These are phyloP conservation scores for Momotus momota DNA, from an alignment of 2,797 vertebrate genomes.

Conservation along the genomic window DNA sequence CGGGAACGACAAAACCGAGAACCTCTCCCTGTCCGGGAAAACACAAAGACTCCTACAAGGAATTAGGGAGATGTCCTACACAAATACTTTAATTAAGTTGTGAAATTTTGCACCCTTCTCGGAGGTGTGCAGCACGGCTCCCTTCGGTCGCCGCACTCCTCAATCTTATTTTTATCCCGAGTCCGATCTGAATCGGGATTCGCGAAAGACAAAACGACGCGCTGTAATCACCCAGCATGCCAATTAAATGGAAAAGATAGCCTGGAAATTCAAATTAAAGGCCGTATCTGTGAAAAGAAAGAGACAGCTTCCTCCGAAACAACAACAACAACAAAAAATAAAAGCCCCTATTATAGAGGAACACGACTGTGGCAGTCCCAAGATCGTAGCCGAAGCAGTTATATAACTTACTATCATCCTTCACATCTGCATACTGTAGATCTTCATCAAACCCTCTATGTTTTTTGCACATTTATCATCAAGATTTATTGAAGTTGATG, in stretches of 20 bases:
- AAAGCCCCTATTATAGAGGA: neutral
- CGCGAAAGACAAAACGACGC: slow-evolving; percentile 65
- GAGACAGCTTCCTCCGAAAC: slow-evolving; percentile 66
- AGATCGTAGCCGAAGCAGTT: neutral
- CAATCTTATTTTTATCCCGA: slow-evolving; percentile 60
- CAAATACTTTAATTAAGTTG: slow-evolving; percentile 5
- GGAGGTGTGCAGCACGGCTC: slow-evolving; percentile 16
- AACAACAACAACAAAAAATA: neutral
- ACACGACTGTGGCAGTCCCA: neutral
- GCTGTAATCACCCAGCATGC: slow-evolving; percentile 49
- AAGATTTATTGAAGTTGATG: slow-evolving; percentile 74
- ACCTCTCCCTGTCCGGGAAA: neutral
- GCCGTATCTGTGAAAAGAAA: slow-evolving; percentile 65
- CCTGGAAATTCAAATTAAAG: slow-evolving; percentile 77
- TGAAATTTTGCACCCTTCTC: neutral
- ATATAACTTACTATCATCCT: slow-evolving; percentile 40
- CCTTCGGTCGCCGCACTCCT: slow-evolving; percentile 36
- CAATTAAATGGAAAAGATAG: slow-evolving; percentile 74
- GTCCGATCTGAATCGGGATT: slow-evolving; percentile 60
- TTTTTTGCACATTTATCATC: slow-evolving; percentile 73
- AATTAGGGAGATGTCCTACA: slow-evolving; percentile 13
- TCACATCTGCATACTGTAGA: slow-evolving; percentile 60
- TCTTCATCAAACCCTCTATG: slow-evolving; percentile 41
- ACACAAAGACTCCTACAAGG: neutral
- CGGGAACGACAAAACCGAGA: neutral